phyloP scores from a whole-genome alignment of 2,113 vertebrate genomes.

The Xenotilapia caudafasciata region DNA sequence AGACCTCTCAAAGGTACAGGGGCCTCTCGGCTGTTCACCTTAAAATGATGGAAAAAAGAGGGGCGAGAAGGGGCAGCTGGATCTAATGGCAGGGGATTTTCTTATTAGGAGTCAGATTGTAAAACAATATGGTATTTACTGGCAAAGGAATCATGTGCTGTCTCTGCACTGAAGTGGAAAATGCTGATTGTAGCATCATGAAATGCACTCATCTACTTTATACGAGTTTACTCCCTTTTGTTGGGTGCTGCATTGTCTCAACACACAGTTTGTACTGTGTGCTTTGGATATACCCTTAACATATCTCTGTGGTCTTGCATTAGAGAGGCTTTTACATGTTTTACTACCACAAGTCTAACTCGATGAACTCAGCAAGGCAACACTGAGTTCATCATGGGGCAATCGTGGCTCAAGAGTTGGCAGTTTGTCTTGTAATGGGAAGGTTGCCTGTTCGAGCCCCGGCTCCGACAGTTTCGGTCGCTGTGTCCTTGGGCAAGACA shows the following conservation, averaged over 20 bases:
- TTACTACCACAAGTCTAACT: background rate
- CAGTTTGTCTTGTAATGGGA: background rate
- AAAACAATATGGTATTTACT: slow-evolving; percentile 28
- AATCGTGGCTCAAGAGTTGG: fast-evolving
- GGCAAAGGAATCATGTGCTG: background rate
- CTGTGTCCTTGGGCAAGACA: background rate
- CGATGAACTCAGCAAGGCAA: background rate
- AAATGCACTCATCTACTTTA: background rate
- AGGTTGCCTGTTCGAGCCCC: background rate
- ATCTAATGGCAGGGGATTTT: slow-evolving; percentile 14
- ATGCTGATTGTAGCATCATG: background rate
- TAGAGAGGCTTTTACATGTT: background rate
- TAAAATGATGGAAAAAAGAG: background rate
- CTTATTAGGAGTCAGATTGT: slow-evolving; percentile 24
- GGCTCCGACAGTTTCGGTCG: fast-evolving
- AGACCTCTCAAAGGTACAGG: slow-evolving; percentile 94
- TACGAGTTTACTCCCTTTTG: background rate
- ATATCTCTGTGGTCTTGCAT: background rate
- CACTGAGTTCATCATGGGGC: background rate
- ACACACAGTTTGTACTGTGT: background rate
- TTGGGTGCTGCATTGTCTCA: background rate
- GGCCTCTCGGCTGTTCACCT: slow-evolving; percentile 19
- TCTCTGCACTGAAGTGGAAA: slow-evolving; percentile 20
- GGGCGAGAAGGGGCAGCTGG: background rate
- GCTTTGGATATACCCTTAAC: background rate